Evolutionary conservation across 2,797 vertebrate genomes (phyloP), one percentile per base, ranked within the genome.

Genomic region (Notamacropus eugenii): DNA sequence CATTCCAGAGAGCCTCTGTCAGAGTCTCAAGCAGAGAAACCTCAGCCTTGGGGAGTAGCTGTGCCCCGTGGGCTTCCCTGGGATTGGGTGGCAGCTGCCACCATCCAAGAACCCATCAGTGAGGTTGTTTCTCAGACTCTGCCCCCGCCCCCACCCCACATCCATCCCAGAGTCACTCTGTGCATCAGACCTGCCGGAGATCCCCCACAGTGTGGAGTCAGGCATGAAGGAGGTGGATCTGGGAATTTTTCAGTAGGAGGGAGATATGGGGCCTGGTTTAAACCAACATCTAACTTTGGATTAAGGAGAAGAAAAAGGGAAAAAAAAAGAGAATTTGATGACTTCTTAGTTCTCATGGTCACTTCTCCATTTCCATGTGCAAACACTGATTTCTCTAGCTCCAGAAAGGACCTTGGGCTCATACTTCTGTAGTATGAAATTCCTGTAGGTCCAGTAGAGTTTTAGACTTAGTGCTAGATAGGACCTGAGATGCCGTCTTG

Each of bases 311-410:
- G 67, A 24, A 40, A 74, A 74, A 40, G 19, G 34, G 12, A 5
- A 74, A 74, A 74, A 74, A 40, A 5, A 19, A 3, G 62, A 40
- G 40, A 34, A 52, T 1, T 0, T 31, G 16, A 16, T 27, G 50
- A 62, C 40, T 91, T 40, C 59, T 90, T 16, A 90, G 54, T 24
- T 9, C 67, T 6, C 9, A 0, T 11, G 57, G 3, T 16, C 28
- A 46, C 3, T 0, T 22, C 92, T 82, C 13, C 58, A 22, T 5
- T 28, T 11, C 0, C 94, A 52, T 27, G 0, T 46, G 55, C 90
- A 93, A 93, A 74, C 93, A 91, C 91, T 95, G 96, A 9, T 24
- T 82, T 95, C 91, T n/a, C 97, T 96, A 95, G 92, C 96, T 93
- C 94, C 52, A 0, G 90, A 52, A 91, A 82, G 96, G 31, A 11